phyloP scores from a whole-genome alignment of 2,797 vertebrate species.

The Natrix natrix region DNA sequence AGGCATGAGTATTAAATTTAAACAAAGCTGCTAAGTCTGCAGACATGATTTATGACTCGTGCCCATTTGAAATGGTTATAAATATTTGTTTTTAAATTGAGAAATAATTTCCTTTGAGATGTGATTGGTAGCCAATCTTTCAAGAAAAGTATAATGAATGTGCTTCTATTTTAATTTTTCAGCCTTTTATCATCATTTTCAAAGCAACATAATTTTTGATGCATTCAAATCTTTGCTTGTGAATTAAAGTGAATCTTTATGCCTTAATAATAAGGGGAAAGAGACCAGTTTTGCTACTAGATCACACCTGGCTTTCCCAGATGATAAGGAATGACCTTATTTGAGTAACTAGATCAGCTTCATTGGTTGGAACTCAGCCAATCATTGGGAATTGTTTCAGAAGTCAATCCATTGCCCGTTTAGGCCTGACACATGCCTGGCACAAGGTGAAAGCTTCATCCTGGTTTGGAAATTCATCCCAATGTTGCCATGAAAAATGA shows the following conservation, averaged over 20 bases:
- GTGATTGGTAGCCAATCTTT: not conserved
- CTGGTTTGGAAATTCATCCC: constrained; percentile 16
- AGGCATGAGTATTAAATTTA: not conserved
- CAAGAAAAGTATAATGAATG: not conserved
- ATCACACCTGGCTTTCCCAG: constrained; percentile 7
- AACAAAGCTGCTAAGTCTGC: not conserved
- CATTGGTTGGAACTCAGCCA: not conserved
- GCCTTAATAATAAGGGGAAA: constrained; percentile 6
- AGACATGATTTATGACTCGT: not conserved
- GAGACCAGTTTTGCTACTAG: not conserved
- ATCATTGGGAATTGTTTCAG: not conserved
- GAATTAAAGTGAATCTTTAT: not conserved
- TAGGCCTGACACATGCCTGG: not conserved
- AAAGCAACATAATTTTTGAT: not conserved
- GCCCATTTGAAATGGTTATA: constrained; percentile 5
- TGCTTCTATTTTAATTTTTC: not conserved
- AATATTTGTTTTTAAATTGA: constrained; percentile 4
- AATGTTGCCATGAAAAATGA: constrained; percentile 8
- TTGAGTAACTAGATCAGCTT: not conserved
- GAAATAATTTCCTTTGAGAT: constrained; percentile 1
- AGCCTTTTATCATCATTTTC: not conserved
- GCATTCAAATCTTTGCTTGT: not conserved
- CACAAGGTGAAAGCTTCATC: not conserved
- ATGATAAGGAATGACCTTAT: not conserved
- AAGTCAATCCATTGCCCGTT: not conserved